Evolutionary conservation across 2,797 vertebrate species (phyloP).

Genomic region (Lacerta viridis): DNA sequence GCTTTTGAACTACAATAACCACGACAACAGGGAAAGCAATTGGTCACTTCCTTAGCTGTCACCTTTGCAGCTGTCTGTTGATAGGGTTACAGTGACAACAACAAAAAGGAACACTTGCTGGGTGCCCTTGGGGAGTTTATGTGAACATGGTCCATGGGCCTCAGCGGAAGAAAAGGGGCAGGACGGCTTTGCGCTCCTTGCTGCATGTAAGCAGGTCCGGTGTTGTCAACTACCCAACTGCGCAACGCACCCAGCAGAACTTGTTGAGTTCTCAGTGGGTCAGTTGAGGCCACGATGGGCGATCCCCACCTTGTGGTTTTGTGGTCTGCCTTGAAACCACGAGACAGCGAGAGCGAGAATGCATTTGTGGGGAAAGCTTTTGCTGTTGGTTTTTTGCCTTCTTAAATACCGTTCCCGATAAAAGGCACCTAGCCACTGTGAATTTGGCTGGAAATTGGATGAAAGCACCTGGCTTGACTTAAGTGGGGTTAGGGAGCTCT

Average conservation of each 20-base stretch:
- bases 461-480: background rate
- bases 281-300: background rate
- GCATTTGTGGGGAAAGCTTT: background rate
- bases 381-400: background rate
- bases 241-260: background rate
- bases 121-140: background rate
- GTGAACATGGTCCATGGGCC: background rate
- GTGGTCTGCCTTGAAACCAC: background rate
- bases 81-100: background rate
- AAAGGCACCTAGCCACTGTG: background rate
- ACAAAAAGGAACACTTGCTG: background rate
- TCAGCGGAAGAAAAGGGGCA: background rate
- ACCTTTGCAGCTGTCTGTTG: background rate
- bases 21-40: background rate
- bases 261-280: background rate
- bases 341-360: background rate
- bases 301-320: conserved; percentile 4
- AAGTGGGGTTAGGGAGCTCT: background rate
- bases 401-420: background rate
- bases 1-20: background rate
- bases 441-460: background rate
- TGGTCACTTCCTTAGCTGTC: background rate
- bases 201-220: background rate
- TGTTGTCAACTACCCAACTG: background rate
- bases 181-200: background rate